These are phyloP conservation scores for Drosophila trapezifrons DNA, from an alignment of 1,140 invertebrate species.

Conservation along the genomic window DNA sequence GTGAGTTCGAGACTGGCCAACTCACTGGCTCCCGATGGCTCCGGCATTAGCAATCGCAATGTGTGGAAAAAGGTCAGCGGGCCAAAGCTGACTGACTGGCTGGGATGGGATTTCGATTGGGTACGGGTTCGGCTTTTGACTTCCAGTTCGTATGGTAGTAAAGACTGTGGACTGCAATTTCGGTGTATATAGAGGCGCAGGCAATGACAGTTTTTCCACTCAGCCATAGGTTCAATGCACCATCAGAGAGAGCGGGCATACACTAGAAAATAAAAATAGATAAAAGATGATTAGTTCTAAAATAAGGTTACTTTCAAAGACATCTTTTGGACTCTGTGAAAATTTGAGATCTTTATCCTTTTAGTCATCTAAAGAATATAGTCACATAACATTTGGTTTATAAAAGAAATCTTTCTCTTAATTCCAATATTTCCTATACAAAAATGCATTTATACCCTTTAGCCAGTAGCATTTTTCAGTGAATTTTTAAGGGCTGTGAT, in stretches of 20 bases:
- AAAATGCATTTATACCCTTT: neutral
- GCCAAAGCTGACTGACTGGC: conserved; percentile 37
- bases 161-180: conserved; percentile 39
- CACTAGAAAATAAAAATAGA: neutral
- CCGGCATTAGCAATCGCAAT: conserved; percentile 50
- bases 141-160: conserved; percentile 14
- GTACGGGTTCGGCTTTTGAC: conserved; percentile 16
- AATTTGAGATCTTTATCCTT: no score
- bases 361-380: no score
- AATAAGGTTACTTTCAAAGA: no score
- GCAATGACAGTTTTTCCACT: conserved; percentile 27
- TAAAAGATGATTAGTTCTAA: neutral
- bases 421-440: no score
- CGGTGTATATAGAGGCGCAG: conserved; percentile 21
- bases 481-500: no score
- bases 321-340: neutral
- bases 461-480: neutral
- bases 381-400: no score
- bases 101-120: conserved; percentile 36
- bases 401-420: no score
- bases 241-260: neutral
- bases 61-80: conserved; percentile 70
- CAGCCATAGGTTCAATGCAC: conserved; percentile 63
- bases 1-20: conserved; percentile 37
- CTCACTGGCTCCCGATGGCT: conserved; percentile 45